These are phyloP conservation scores for Umimayanthus kanabou DNA, from an alignment of 92 coral and sea anemone genomes.

Conservation along the genomic window DNA sequence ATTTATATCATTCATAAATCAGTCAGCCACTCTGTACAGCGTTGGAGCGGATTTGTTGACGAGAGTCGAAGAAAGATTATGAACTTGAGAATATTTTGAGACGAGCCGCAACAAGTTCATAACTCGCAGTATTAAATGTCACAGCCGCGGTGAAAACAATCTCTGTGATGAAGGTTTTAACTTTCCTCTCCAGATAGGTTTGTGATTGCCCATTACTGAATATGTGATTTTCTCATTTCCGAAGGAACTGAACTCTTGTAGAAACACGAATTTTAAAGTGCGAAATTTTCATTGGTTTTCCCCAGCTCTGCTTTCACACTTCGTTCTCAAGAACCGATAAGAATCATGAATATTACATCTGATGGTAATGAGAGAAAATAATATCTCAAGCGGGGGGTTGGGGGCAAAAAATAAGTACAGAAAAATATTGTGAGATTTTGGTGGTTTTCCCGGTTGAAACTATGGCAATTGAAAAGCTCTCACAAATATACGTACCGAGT, in stretches of 20 bases:
- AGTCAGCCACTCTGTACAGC: neutral
- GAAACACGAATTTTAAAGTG: constrained; percentile 36
- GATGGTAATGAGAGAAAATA: constrained; percentile 43
- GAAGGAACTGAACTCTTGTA: constrained; percentile 30
- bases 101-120: constrained; percentile 35
- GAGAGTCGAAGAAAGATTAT: constrained; percentile 10
- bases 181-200: constrained; percentile 7
- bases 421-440: constrained; percentile 32
- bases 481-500: constrained; percentile 32
- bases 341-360: constrained; percentile 43
- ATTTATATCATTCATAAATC: constrained; percentile 20
- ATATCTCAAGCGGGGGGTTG: constrained; percentile 37
- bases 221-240: constrained; percentile 43
- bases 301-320: constrained; percentile 29
- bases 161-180: constrained; percentile 4
- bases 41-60: constrained; percentile 14
- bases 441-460: constrained; percentile 21
- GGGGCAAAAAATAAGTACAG: neutral
- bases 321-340: constrained; percentile 29
- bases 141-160: constrained; percentile 22
- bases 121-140: constrained; percentile 31
- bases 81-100: constrained; percentile 1
- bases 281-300: constrained; percentile 35
- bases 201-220: constrained; percentile 38
- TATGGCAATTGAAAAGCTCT: constrained; percentile 35